Base-by-base conservation (phyloP, 2,888 invertebrate species). In the Drosophila pegasa region DNA sequence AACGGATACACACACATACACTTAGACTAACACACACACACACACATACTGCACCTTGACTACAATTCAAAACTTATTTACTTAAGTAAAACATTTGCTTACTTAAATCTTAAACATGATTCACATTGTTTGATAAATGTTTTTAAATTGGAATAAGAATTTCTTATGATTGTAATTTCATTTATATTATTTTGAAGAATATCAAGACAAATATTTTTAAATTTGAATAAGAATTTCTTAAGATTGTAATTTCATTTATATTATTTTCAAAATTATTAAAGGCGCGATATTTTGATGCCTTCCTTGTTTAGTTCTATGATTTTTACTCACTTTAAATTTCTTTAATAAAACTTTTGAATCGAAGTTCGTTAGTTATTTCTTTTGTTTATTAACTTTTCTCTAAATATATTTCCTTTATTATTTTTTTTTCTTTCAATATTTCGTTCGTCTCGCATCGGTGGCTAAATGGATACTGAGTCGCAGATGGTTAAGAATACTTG, bases 381-480 rank as follows among this genome's bases (percentile, higher is more conserved):
- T 16, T 16, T 45, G 14, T 5, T n/a, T 6, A 4, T 10, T 10
- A 3, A 12, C 14, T 27, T n/a, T 27, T 10, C 5, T 3, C 3
- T 27, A 27, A 27, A 5, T 10, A 6, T 27, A n/a, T 43, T 22
- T 43, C 0, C 8, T 9, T 16, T n/a, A 25, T 43, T 16, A 5
- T n/a, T 4, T 43, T 6, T 9, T 5, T 16, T 43, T 6, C 5
- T 5, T 16, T 25, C 1, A 45, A 16, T 27, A 29, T 18, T 27
- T 18, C 7, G 52, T 4, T 66, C 38, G 45, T 22, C 16, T 2
- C 38, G 38, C 45, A 14, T 16, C 27, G 31, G 2, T 38, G 12
- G 16, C 14, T 20, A 20, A 54, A 22, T 14, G 31, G n/a, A 22
- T 10, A 64, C 66, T 64, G 66, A 25, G 10, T 25, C 14, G 18